phyloP scores from a whole-genome alignment of 2,797 vertebrate genomes.

The Buceros bicornis region DNA sequence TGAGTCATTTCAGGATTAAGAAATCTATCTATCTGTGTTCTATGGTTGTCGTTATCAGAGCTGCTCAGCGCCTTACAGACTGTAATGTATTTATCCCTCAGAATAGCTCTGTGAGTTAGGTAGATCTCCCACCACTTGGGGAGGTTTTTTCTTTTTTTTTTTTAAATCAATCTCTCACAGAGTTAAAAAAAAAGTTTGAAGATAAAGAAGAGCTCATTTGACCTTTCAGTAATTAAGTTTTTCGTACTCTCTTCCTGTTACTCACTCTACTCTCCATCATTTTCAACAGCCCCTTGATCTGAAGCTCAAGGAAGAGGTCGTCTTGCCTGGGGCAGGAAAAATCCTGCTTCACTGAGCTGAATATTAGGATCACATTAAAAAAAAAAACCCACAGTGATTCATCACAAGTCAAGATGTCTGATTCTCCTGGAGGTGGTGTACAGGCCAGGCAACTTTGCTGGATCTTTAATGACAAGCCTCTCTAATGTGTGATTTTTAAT shows the following conservation, averaged over 20 bases:
- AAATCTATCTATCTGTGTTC: neutral
- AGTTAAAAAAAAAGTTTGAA: neutral
- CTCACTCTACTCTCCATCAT: neutral
- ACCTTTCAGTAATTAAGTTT: conserved; percentile 51
- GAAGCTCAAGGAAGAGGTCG: conserved; percentile 1
- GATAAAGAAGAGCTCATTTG: conserved; percentile 1
- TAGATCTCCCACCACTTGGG: neutral
- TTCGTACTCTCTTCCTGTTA: conserved; percentile 28
- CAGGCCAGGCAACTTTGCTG: neutral
- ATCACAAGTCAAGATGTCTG: conserved; percentile 18
- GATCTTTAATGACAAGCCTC: neutral
- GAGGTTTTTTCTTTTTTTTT: neutral
- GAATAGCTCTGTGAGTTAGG: neutral
- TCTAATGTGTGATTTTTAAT: neutral
- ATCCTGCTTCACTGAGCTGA: conserved; percentile 35
- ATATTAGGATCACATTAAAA: neutral
- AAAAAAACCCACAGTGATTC: conserved; percentile 7
- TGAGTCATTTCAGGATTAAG: neutral
- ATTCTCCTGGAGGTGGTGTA: conserved; percentile 6
- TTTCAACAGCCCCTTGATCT: conserved; percentile 18
- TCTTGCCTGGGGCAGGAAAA: conserved; percentile 56
- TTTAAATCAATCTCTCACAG: neutral
- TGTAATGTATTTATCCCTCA: neutral
- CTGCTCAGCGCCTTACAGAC: neutral
- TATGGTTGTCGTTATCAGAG: accelerated